Evolutionary conservation across 2,888 invertebrate genomes (phyloP), one percentile per base, ranked within the genome.

Genomic region (Drosophila prolongata): DNA sequence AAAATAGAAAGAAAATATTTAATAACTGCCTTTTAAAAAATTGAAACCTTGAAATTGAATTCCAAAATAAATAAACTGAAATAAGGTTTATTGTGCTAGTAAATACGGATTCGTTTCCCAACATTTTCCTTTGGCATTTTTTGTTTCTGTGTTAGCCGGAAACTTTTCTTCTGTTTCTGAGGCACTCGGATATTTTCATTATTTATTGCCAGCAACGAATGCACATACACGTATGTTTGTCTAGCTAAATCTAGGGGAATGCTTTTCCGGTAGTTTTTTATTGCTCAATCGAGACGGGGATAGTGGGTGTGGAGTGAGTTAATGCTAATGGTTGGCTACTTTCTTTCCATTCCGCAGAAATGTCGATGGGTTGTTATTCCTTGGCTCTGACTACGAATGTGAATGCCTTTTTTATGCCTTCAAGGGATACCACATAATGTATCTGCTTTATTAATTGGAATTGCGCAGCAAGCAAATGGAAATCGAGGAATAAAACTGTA

Each of bases 261-360:
- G 79, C 86, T 71, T 59, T 78, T 75, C 58, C 84, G 80, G 71
- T 75, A 78, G 72, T 86, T 79, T 88, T 86, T 84, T 84, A 86
- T 88, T 79, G 72, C 78, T 54, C 89, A 78, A 68, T 71, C 53
- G 83, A 82, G 88, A 86, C 66, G 30, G 14, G 19, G 43, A 6
- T 34, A 44, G 55, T 43, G 37, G 13, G 38, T 47, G 59, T 55
- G 62, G 30, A 44, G 62, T 53, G 43, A 50, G 50, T 52, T 61
- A 50, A 43, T 49, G 49, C 47, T 54, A 50, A 59, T 56, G 56
- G 49, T 53, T 59, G 34, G 49, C 46, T 59, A 70, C 76, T 75
- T 70, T 79, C 58, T 59, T 59, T 67, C 65, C 58, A 59, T 64
- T 38, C 46, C 64, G 34, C 30, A 46, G 64, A 37, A 43, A 75